Base-by-base conservation (phyloP, 2,888 invertebrate genomes). In the Lathronympha strigana region DNA sequence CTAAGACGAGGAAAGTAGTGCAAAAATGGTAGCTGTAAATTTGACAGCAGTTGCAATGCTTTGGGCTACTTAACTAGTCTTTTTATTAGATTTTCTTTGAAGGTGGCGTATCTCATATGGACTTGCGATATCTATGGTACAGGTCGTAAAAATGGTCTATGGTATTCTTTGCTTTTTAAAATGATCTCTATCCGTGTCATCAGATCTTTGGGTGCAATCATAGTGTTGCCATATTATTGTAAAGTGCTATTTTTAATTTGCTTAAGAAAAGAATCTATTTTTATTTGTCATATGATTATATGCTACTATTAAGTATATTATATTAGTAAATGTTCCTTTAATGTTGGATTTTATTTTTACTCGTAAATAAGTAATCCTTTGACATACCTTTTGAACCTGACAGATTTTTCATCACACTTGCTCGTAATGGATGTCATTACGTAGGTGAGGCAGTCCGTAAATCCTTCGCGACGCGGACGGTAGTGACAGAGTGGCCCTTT, bases 181-280 rank as follows among this genome's bases (percentile, higher is more conserved):
- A 71, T 80, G 81, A 81, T 82, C 82, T 81, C 81, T 74, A 31
- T 68, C 57, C 63, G 76, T 81, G 80, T 80, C 81, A 81, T 82
- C 73, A 47, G 45, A 72, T 71, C 69, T 71, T 73, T 74, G 70
- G 74, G 77, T 79, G 79, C 79, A 77, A 79, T 79, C 63, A 70
- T 66, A 49, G 68, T 73, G 74, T 74, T 79, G 80, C 79, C 79
- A 80, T 80, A 76, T 76, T 66, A 62, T 47, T 69, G n/a, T 66
- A 60, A 62, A 51, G 49, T 13, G 45, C 66, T 68, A 67, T 61
- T 64, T 45, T 63, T 63, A 66, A 60, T 67, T 51, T 61, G 62
- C 64, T 62, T 69, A 67, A 60, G 25, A 66, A 54, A 60, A 63
- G 36, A 57, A 53, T 57, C 54, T 63, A 49, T 67, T 60, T 66